phyloP scores from a whole-genome alignment of 2,888 invertebrate species.

The Drosophila anceps region DNA sequence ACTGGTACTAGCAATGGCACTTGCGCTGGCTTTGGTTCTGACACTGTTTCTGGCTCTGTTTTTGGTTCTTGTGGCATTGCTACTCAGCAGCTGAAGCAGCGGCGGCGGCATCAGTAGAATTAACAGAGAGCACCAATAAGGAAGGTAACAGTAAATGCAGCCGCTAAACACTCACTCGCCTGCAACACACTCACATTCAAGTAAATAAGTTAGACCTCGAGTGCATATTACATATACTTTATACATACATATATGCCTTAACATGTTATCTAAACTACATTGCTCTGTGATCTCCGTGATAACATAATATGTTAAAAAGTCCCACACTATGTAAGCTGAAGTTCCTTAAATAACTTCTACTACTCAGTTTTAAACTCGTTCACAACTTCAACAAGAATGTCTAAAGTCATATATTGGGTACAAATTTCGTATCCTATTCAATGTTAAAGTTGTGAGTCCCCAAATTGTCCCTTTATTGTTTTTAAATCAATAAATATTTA shows the following conservation, averaged over 20 bases:
- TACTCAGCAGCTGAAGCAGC: neutral
- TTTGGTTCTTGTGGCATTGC: neutral
- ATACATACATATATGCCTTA: neutral
- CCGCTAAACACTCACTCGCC: neutral
- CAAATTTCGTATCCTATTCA: too few species aligned
- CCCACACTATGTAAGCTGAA: neutral
- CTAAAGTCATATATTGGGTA: too few species aligned
- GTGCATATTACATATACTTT: neutral
- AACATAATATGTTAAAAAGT: neutral
- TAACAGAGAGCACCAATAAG: neutral
- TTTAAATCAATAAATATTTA: too few species aligned
- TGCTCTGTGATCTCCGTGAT: neutral
- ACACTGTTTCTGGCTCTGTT: neutral
- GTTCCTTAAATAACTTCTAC: too few species aligned
- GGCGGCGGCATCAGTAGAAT: neutral
- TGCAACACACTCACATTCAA: neutral
- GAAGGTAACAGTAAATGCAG: constrained; percentile 8
- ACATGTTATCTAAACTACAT: neutral
- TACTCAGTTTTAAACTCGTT: neutral
- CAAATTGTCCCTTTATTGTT: too few species aligned
- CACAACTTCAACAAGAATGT: too few species aligned
- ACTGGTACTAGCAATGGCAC: neutral
- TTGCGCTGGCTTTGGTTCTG: neutral
- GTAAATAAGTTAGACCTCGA: neutral
- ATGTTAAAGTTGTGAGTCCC: too few species aligned